Evolutionary conservation across 1,140 invertebrate species (phyloP).

Genomic region (Drosophila kurseongensis): DNA sequence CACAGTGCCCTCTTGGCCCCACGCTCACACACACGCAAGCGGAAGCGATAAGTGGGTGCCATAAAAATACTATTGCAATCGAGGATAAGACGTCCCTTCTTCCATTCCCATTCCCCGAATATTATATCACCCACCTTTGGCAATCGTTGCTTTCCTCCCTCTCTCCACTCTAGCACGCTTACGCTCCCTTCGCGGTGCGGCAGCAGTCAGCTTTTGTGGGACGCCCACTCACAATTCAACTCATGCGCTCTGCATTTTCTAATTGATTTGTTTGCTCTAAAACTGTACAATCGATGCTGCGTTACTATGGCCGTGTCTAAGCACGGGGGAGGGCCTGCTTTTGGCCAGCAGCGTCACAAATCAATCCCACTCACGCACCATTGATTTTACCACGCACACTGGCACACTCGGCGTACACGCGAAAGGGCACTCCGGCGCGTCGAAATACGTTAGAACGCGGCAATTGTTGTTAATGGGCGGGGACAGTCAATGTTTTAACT

Average conservation of each 20-base stretch:
- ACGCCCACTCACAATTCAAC: conserved; percentile 39
- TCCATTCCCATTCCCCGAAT: background rate
- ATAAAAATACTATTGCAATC: conserved; percentile 26
- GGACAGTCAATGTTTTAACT: conserved; percentile 73
- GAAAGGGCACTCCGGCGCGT: conserved; percentile 17
- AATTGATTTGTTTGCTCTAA: conserved; percentile 51
- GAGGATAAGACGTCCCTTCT: conserved; percentile 18
- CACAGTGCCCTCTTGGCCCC: conserved; percentile 45
- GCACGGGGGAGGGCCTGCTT: conserved; percentile 29
- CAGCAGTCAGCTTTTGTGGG: conserved; percentile 36
- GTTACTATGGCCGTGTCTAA: conserved; percentile 19
- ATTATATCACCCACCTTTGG: conserved; percentile 67
- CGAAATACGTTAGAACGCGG: conserved; percentile 28
- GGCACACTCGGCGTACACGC: conserved; percentile 30
- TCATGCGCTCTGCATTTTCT: conserved; percentile 58
- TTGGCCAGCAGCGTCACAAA: conserved; percentile 47
- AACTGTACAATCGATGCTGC: conserved; percentile 55
- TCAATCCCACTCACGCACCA: conserved; percentile 50
- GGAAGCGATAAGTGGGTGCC: conserved; percentile 35
- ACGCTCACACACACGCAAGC: conserved; percentile 6
- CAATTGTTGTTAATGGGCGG: conserved; percentile 38
- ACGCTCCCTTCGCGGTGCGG: conserved; percentile 34
- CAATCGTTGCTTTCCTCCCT: conserved; percentile 62
- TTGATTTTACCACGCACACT: conserved; percentile 55
- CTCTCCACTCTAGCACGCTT: background rate